Evolutionary conservation across 1,140 invertebrate species (phyloP), one percentile per base, ranked within the genome.

Genomic region (Drosophila takahashii): DNA sequence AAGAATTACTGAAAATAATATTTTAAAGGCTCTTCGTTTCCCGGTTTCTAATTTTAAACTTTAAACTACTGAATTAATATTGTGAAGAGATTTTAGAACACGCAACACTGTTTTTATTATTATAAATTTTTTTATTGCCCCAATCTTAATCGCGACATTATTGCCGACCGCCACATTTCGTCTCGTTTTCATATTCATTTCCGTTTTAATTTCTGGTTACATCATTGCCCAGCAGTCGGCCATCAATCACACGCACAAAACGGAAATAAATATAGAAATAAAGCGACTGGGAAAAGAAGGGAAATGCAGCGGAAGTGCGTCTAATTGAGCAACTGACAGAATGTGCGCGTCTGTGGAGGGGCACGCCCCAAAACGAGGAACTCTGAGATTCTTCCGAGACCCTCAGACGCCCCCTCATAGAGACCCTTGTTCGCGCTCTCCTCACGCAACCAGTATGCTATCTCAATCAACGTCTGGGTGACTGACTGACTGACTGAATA

Each of bases 241-340:
- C 85, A 89, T 89, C 80, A 89, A 84, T 89, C 85, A 89, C 71
- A 73, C 65, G 76, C 70, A 77, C 72, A 89, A 89, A 89, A 78
- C 84, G 84, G 85, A 89, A 89, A 89, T 80, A 89, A 80, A 83
- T 80, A 84, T 80, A 71, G 79, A 45, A 81, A 74, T 59, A 69
- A 16, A 29, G 29, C 22, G 36, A 39, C 22, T 4, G 45, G 22
- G 16, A 61, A 13, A 42, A 26, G 10, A 10, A 26, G 36, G 59
- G 57, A 64, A 60, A 52, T 75, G 58, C 48, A 87, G 34, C 84
- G 84, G 84, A 87, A 89, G 84, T 89, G 84, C 79, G 79, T 87
- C 84, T 80, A 83, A 89, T 83, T 87, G 84, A 83, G 79, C 84
- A 83, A 80, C 79, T 83, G 84, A 87, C 77, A 89, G 61, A 89